Percentiles rank a stretch among this genome's conserved stretches.
Conservation (phyloP, 2,113 vertebrate species). For the Alexandromys fortis region DNA sequence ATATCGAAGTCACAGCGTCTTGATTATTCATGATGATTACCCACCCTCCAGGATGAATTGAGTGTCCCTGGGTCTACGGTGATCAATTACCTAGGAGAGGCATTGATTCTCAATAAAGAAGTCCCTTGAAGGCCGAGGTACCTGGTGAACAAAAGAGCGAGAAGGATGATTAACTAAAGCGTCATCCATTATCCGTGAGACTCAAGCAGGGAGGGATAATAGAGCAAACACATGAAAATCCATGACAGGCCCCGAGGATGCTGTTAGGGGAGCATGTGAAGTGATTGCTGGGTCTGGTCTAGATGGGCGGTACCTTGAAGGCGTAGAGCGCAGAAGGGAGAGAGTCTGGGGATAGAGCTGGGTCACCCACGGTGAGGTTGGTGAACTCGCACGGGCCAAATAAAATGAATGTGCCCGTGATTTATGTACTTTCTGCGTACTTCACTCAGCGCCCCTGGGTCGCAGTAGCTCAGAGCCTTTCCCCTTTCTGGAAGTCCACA, state of each 20-base stretch:
- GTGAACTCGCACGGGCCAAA: not conserved
- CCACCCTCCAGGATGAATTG: slow-evolving; percentile 75
- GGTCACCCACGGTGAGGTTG: slow-evolving; percentile 57
- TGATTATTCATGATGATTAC: slow-evolving; percentile 88
- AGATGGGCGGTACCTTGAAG: slow-evolving; percentile 49
- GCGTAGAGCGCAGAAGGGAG: slow-evolving; percentile 60
- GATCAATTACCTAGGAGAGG: slow-evolving; percentile 86
- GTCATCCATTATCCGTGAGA: slow-evolving; percentile 87
- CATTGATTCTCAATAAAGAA: slow-evolving; percentile 84
- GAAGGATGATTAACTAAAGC: slow-evolving; percentile 88
- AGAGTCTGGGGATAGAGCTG: not conserved
- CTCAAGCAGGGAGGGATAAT: slow-evolving; percentile 88
- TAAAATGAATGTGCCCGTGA: not conserved
- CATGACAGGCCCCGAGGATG: slow-evolving; percentile 80
- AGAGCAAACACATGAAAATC: slow-evolving; percentile 83
- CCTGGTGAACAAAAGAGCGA: slow-evolving; percentile 87
- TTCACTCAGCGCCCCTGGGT: not conserved
- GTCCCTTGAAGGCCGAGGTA: slow-evolving; percentile 85
- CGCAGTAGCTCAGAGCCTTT: not conserved
- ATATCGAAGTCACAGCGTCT: slow-evolving; percentile 79
- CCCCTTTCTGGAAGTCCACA: slow-evolving; percentile 15
- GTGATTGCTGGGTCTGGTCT: slow-evolving; percentile 73
- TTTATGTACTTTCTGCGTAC: slow-evolving; percentile 29
- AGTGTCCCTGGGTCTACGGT: slow-evolving; percentile 79
- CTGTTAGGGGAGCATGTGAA: slow-evolving; percentile 83